Percentiles rank a stretch among this genome's conserved stretches.
Conservation (phyloP, 2,113 vertebrate species). For the Amblyornis subalaris region DNA sequence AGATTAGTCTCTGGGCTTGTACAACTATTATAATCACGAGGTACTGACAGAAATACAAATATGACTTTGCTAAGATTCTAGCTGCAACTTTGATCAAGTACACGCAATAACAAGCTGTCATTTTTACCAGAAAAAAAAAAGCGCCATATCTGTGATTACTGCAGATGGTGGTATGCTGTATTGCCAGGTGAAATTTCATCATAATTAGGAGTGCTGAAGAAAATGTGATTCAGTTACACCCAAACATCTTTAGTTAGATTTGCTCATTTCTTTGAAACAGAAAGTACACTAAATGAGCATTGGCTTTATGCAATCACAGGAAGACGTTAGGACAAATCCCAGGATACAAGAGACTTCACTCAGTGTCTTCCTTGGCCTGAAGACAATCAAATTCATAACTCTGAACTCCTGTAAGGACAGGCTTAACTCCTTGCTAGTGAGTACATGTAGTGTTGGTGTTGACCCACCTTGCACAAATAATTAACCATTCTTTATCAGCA, state of each 20-base stretch:
- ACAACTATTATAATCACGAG: neutral
- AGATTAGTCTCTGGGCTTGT: neutral
- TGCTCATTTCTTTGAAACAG: neutral
- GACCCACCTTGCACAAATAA: neutral
- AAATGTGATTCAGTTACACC: neutral
- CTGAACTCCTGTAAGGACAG: neutral
- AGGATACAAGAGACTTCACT: neutral
- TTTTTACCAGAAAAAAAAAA: neutral
- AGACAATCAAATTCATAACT: neutral
- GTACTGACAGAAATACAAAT: slow-evolving; percentile 16
- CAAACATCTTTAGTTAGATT: neutral
- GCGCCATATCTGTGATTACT: neutral
- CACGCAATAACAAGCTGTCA: neutral
- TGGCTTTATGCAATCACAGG: neutral
- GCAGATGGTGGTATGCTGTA: neutral
- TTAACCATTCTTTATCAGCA: neutral
- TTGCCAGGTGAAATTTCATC: neutral
- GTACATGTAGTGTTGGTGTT: accelerated
- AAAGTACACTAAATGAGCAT: neutral
- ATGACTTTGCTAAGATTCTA: neutral
- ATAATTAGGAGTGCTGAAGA: neutral
- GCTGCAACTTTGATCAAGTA: neutral
- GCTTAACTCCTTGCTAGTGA: neutral
- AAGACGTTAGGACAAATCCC: neutral
- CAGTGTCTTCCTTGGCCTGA: neutral